Base-by-base conservation (phyloP, 2,113 vertebrate species). In the Festucalex cinctus region DNA sequence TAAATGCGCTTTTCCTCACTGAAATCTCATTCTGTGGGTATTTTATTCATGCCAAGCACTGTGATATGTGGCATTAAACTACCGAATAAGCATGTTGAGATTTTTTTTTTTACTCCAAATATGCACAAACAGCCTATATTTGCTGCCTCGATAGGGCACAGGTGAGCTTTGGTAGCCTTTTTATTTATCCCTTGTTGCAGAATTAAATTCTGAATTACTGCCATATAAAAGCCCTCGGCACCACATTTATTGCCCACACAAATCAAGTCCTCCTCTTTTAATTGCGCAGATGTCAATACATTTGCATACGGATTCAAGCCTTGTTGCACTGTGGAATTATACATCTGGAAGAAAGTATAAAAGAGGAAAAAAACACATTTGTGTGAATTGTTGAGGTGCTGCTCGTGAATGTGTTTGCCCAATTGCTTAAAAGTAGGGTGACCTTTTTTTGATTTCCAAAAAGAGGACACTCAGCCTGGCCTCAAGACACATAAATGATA, bases 271-370 rank as follows among this genome's bases (percentile, higher is more conserved):
- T 49, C 78, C 77, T 75, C 65, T 76, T 82, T 84, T 83, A 83
- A 86, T 85, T 83, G 82, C 82, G 79, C 56, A 78, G 71, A 86
- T 79, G 73, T 84, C 86, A 82, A 83, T 84, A 83, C 76, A 82
- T 84, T 85, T 83, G 82, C 73, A 84, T 76, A 72, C 58, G 68
- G 64, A 72, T 75, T 74, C 66, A 56, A 67, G 75, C 77, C 75
- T 71, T 63, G 68, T 68, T 19, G 67, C 64, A 14, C 26, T 51
- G 60, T 79, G 70, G 84, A 84, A 83, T 81, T 67, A 77, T 59
- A 70, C 51, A 74, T 81, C 59, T 54, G 39, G 78, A 65, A 74
- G 69, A 70, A 81, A 28, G 36, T 75, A 68, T 71, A 44, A 57
- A 56, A 28, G n/a, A n/a, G 69, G 20, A 65, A 86, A 88, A 70